Conservation (phyloP, 2,113 vertebrate genomes). For the Aegypius monachus region DNA sequence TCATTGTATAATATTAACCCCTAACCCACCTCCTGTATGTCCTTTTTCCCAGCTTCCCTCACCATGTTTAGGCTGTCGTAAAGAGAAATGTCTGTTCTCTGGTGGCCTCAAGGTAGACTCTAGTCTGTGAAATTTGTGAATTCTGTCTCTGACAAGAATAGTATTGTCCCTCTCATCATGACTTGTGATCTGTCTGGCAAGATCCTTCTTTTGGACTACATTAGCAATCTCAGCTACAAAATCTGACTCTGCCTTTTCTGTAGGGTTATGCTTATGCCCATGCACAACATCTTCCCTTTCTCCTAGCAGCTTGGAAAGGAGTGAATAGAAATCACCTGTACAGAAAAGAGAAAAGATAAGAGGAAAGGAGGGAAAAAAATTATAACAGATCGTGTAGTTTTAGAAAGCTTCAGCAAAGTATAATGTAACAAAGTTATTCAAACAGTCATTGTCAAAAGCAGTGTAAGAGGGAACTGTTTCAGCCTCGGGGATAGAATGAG, state of each 20-base stretch:
- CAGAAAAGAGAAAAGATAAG: slow-evolving; percentile 71
- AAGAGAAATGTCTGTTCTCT: slow-evolving; percentile 74
- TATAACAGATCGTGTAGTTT: not conserved
- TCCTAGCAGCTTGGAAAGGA: slow-evolving; percentile 93
- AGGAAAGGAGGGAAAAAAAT: slow-evolving; percentile 7
- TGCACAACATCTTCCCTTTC: slow-evolving; percentile 86
- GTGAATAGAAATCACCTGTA: slow-evolving; percentile 94
- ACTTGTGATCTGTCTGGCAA: slow-evolving; percentile 74
- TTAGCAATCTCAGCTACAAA: slow-evolving; percentile 89
- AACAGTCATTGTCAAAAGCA: not conserved
- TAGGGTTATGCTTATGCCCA: slow-evolving; percentile 84
- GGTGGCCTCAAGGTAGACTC: slow-evolving; percentile 81
- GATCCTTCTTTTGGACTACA: slow-evolving; percentile 89
- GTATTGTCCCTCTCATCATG: slow-evolving; percentile 76
- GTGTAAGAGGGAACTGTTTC: not conserved
- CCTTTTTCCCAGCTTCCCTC: slow-evolving; percentile 73
- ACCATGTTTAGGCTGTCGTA: slow-evolving; percentile 62
- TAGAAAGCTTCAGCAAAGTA: slow-evolving; percentile 1
- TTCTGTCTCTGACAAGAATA: slow-evolving; percentile 89
- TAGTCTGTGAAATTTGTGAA: slow-evolving; percentile 94
- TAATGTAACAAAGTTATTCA: not conserved
- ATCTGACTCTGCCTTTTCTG: slow-evolving; percentile 81
- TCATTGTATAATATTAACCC: slow-evolving; percentile 45
- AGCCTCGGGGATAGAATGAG: not conserved
- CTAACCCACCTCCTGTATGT: slow-evolving; percentile 87